Base-by-base conservation (phyloP, 2,888 invertebrate genomes). In the Melinaea menophilus region DNA sequence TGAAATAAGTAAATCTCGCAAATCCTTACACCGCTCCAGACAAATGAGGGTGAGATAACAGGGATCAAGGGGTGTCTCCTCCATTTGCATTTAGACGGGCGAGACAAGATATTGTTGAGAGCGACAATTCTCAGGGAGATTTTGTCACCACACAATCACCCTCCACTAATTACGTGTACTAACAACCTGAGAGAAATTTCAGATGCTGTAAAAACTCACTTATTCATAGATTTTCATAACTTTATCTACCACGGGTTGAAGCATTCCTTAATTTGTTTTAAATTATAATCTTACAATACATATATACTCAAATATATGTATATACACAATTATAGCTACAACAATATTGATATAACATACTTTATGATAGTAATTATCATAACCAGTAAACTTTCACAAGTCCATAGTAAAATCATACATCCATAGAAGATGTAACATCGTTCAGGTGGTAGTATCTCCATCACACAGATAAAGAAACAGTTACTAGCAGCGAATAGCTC, bases 41-140 rank as follows among this genome's bases (percentile, higher is more conserved):
- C 85, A 87, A 88, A 88, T 87, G 85, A 86, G 85, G 84, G 83
- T 78, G 79, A 77, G 79, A 75, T 79, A 72, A 81, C 80, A 73
- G 82, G 83, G 84, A 84, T 84, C 83, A 81, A 80, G 86, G 82
- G 83, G 78, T 71, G 77, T 77, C 75, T 71, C 72, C 76, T 79
- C 75, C 84, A 89, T 89, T 89, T 87, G 84, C 88, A 88, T 89
- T 82, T 86, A 86, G 82, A 86, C 85, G 79, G 82, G 79, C 73
- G 81, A 78, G 82, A 84, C 84, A 82, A 85, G 85, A 85, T 81
- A 84, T 83, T 80, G 82, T 81, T 73, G 69, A 73, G 70, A 62
- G 59, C 64, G 67, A 68, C 67, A 66, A 66, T 65, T 68, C 66
- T 74, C 66, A 70, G 69, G 64, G 64, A 67, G 68, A 63, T 69